Base-by-base conservation (phyloP, 2,888 invertebrate species). In the Exephanes ischioxanthus region DNA sequence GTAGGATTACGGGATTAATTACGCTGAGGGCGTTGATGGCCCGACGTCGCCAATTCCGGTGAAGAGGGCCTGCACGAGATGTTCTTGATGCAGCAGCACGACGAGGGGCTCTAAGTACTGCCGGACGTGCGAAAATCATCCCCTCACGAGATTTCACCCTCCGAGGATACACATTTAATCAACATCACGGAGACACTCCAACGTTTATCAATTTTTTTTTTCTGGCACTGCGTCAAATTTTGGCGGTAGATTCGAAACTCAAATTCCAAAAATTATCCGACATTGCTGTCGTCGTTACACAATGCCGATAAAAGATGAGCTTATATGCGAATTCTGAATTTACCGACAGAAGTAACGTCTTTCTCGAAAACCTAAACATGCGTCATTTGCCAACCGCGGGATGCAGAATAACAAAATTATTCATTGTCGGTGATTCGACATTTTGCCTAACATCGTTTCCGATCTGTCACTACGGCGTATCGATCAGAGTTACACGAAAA, bases 1-100 rank as follows among this genome's bases (percentile, higher is more conserved):
- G 87, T 87, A 86, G 89, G 92, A 91, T 93, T 92, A 92, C 87
- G 87, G 94, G 94, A 93, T 94, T 94, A 93, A 94, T 93, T 92
- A 93, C 91, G 89, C 87, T 90, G 89, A 92, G 92, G 93, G 93
- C 89, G 93, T 91, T 93, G 91, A 94, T 93, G 90, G 90, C 92
- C 88, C 90, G 87, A 83, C 92, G 92, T 93, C 84, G 85, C 82
- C 87, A 84, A 86, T 86, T 86, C 72, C n/a, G 68, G 80, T 48
- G 77, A 83, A 73, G 72, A 83, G 85, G 80, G 83, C 80, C 61
- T 55, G 19, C 58, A 30, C 58, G 37, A 67, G 58, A 77, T 77
- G 77, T 55, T 55, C 53, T 67, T 51, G 77, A 67, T 77, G 77
- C 77, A 77, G 67, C 45, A 22, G 66, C 37, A 55, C 51, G 51